Evolutionary conservation across 2,888 invertebrate genomes (phyloP).

Genomic region (Eurytoma adleriae): DNA sequence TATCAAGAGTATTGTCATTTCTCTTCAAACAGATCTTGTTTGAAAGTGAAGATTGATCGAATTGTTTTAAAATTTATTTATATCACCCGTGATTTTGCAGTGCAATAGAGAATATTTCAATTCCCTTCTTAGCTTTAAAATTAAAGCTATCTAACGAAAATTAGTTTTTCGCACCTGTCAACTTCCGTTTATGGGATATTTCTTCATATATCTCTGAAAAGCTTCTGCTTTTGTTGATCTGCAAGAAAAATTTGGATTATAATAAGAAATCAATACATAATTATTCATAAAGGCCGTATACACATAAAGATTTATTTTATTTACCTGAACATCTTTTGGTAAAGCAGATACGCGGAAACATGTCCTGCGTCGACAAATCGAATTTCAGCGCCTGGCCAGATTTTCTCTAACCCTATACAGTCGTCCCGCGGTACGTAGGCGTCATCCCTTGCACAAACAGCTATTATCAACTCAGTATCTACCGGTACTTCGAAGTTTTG

Average conservation of each 20-base stretch:
- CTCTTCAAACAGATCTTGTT: conserved; percentile 3
- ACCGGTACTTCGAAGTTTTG: conserved; percentile 92
- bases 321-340: conserved; percentile 92
- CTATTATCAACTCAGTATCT: conserved; percentile 93
- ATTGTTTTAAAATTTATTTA: conserved; percentile 22
- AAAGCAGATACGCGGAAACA: conserved; percentile 91
- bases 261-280: background rate
- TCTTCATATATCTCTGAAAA: conserved; percentile 83
- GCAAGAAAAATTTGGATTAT: conserved; percentile 13
- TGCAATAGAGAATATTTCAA: conserved; percentile 3
- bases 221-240: conserved; percentile 86
- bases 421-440: conserved; percentile 94
- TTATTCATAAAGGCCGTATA: background rate
- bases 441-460: conserved; percentile 92
- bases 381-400: conserved; percentile 96
- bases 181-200: conserved; percentile 67
- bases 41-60: background rate
- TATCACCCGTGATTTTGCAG: conserved; percentile 22
- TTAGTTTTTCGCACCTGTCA: conserved; percentile 50
- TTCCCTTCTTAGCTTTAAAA: conserved; percentile 16
- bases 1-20: conserved; percentile 50
- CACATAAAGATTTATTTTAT: background rate
- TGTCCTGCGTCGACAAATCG: conserved; percentile 93
- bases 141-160: conserved; percentile 23
- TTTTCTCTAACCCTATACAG: conserved; percentile 87